Base-by-base conservation (phyloP, 2,113 vertebrate genomes). In the Chionodraco myersi region DNA sequence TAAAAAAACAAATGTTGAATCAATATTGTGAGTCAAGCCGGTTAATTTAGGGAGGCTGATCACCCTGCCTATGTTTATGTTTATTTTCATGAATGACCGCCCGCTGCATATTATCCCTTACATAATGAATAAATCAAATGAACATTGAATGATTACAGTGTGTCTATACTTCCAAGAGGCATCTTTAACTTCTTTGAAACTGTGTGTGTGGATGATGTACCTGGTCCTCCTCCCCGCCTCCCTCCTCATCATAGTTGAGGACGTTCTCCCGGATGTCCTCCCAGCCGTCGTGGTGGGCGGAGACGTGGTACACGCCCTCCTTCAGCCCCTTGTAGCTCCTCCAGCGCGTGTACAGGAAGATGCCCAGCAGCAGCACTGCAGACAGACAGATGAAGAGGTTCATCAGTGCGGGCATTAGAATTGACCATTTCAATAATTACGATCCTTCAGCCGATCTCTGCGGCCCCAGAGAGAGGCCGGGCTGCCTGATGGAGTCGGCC, bases 201-300 rank as follows among this genome's bases (percentile, higher is more conserved):
- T 58, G 30, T 47, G 44, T 23, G 60, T 54, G 10, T 18, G 13
- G 1, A 69, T 0, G 10, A 1, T 75, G 94, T 94, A 97, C 97
- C 94, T 97, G 96, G 48, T 97, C 96, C 74, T 96, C 95, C 82
- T 97, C 96, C 15, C 96, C 96, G 0, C 96, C 97, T 6, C 96
- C 96, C 92, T 98, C 97, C 92, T 98, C 96, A 0, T 96, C 96
- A 12, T 97, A 97, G 93, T 96, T 96, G 69, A 97, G 95, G 81
- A 96, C 96, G 49, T 96, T 98, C 89, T 98, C 96, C 5, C 95
- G 92, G 89, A 96, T 93, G 91, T 96, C 97, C 92, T 97, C 96
- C 94, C 96, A 89, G 57, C 96, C 96, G 18, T 97, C 95, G 0
- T 94, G 94, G 70, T 94, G 94, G 0, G 92, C 95, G 0, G 96